Evolutionary conservation across 2,797 vertebrate genomes (phyloP).

Genomic region (Enteromius mattozi): DNA sequence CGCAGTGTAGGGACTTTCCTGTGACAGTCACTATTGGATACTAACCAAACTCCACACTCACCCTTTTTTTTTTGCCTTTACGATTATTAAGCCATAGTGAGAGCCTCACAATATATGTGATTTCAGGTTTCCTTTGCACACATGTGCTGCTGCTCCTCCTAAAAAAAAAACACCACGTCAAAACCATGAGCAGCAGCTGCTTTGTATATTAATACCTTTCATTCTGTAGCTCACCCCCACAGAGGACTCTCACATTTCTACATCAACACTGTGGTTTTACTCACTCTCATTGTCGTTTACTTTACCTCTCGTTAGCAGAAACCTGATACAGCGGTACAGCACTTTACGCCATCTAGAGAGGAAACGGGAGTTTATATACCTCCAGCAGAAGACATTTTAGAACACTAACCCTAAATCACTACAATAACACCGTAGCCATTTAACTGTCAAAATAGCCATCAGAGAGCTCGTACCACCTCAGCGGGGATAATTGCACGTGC

Average conservation of each 20-base stretch:
- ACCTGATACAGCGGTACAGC: slow-evolving; percentile 48
- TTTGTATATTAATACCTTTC: slow-evolving; percentile 27
- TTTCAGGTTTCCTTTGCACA: not conserved
- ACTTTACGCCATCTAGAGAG: slow-evolving; percentile 24
- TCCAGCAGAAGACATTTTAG: slow-evolving; percentile 39
- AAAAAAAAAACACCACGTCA: not conserved
- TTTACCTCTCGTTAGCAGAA: slow-evolving; percentile 60
- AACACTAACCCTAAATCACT: slow-evolving; percentile 37
- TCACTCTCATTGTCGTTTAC: slow-evolving; percentile 46
- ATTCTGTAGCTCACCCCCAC: slow-evolving; percentile 23
- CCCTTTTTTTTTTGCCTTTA: not conserved
- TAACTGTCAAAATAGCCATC: slow-evolving; percentile 53
- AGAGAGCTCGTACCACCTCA: slow-evolving; percentile 15
- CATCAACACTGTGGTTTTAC: slow-evolving; percentile 57
- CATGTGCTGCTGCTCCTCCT: not conserved
- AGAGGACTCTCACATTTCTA: slow-evolving; percentile 52
- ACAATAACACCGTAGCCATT: slow-evolving; percentile 56
- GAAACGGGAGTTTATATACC: slow-evolving; percentile 50
- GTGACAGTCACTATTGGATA: not conserved
- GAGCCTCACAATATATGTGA: not conserved
- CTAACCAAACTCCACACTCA: not conserved
- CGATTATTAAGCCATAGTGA: not conserved
- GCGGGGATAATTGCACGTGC: slow-evolving; percentile 1
- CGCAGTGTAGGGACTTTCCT: not conserved
- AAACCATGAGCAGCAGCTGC: not conserved